Evolutionary conservation across 2,113 vertebrate species (phyloP), one percentile per base, ranked within the genome.

Genomic region (Phylloscopus trochiloides): DNA sequence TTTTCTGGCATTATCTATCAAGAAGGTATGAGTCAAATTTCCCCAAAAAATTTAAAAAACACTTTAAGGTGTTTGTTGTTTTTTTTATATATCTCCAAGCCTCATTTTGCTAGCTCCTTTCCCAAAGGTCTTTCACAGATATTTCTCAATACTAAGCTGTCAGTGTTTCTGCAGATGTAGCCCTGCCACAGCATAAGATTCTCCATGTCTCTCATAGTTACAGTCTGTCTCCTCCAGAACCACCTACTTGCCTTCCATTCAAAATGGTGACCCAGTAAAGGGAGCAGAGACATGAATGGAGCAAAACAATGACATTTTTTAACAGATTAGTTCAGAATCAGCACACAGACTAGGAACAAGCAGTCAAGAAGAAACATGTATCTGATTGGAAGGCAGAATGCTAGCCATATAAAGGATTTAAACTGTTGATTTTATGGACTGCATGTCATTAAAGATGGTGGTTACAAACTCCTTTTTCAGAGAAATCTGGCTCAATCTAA

Each of bases 111-210:
- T 73, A 34, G 12, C 32, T 47, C 14, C 7, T 66, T 86, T 81
- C 14, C 22, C 6, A 14, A 78, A 66, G n/a, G 2, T 78, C 22
- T 58, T 94, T 58, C 47, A 36, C 28, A 20, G 42, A 57, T 31
- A 68, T 58, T 81, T 74, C 55, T 88, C 65, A 55, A 66, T 24
- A 17, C n/a, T 28, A 88, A 65, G 17, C 11, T 65, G 19, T 20
- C n/a, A 43, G 14, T 47, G 32, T 25, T 82, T 72, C 57, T 90
- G 57, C 28, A 90, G 51, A 51, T 65, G 58, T 18, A 85, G 28
- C 12, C 26, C 36, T 59, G 26, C 12, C 19, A 43, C 32, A 48
- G 19, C 0, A 0, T n/a, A 58, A 59, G 38, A 74, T 22, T 62
- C 13, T 54, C 47, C 47, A 51, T 21, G 57, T 54, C 36, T 42